phyloP scores from a whole-genome alignment of 2,113 vertebrate genomes.

The Ciconia maguari region DNA sequence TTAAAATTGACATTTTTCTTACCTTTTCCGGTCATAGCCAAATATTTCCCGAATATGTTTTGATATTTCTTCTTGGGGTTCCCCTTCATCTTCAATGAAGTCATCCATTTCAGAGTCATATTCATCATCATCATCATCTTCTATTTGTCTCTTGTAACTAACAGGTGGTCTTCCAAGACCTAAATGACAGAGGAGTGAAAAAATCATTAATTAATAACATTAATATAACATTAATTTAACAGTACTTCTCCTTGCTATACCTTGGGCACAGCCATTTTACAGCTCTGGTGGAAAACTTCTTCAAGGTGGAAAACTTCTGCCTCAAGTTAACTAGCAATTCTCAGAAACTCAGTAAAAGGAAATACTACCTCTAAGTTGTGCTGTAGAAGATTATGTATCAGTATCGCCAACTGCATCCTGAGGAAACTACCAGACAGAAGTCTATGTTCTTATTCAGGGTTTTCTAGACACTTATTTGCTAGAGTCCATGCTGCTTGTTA shows the following conservation, averaged over 20 bases:
- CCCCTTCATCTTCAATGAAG: slow-evolving; percentile 95
- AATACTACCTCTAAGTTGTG: not conserved
- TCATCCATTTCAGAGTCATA: slow-evolving; percentile 98
- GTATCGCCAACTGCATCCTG: not conserved
- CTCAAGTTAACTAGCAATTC: not conserved
- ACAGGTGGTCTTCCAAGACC: slow-evolving; percentile 80
- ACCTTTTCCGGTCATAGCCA: slow-evolving; percentile 91
- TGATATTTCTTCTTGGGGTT: slow-evolving; percentile 90
- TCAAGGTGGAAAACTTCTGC: not conserved
- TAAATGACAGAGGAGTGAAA: not conserved
- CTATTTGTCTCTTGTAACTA: slow-evolving; percentile 77
- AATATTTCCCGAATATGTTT: slow-evolving; percentile 97
- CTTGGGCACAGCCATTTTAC: not conserved
- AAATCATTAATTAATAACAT: not conserved
- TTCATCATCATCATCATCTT: slow-evolving; percentile 88
- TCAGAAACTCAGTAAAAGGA: not conserved
- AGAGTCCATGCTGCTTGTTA: not conserved
- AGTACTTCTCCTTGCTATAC: not conserved
- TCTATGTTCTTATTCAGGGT: not conserved
- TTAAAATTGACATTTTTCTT: not conserved
- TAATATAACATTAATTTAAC: not conserved
- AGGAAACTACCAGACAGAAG: not conserved
- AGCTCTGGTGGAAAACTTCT: not conserved
- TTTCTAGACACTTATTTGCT: not conserved
- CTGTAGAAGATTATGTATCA: not conserved